Evolutionary conservation across 2,888 invertebrate genomes (phyloP).

Genomic region (Lysandra bellargus): DNA sequence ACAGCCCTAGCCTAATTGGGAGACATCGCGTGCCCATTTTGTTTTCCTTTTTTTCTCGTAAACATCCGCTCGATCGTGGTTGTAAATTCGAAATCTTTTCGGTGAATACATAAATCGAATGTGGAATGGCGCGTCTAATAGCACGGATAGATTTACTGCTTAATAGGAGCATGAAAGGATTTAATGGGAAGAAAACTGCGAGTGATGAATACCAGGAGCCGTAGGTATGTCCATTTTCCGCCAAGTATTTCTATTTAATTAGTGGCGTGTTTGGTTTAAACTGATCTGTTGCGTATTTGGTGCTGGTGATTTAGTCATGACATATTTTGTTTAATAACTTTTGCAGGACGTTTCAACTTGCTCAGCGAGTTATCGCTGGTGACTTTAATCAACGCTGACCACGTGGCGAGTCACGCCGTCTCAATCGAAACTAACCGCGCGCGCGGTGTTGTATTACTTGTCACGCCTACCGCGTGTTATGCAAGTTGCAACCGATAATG

Average conservation of each 20-base stretch:
- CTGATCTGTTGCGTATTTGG: background rate
- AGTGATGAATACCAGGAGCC: background rate
- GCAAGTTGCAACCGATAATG: background rate
- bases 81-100: constrained; percentile 31
- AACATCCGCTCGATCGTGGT: constrained; percentile 35
- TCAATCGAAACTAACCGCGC: background rate
- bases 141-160: background rate
- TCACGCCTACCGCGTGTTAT: background rate
- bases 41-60: constrained; percentile 29
- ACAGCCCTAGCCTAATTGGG: constrained; percentile 11
- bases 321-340: background rate
- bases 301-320: background rate
- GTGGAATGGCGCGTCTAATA: background rate
- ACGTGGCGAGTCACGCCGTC: constrained; percentile 16
- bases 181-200: background rate
- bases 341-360: background rate
- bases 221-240: background rate
- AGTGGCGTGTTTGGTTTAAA: background rate
- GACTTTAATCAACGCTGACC: background rate
- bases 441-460: background rate
- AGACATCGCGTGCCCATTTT: background rate
- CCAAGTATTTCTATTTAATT: background rate
- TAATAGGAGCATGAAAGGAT: constrained; percentile 8
- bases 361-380: background rate
- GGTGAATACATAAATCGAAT: background rate